A percentile compares a stretch with the other conserved stretches of the same genome.
These are phyloP conservation scores for Drosophila barbarae DNA, from an alignment of 2,888 invertebrate genomes.

Conservation along the genomic window DNA sequence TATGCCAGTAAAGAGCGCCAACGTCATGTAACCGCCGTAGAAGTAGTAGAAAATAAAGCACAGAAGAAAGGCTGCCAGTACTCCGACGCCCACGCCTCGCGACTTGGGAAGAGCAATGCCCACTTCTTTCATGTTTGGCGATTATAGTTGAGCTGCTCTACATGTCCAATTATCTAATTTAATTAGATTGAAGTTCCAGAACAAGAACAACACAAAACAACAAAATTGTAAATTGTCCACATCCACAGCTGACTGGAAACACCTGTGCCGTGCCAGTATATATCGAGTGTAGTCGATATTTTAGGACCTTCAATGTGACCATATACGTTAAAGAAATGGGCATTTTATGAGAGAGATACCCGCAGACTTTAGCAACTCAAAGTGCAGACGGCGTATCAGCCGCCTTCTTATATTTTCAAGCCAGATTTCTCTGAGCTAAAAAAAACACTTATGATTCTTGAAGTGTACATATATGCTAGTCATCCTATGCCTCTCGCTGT, in stretches of 20 bases:
- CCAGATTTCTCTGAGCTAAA: neutral
- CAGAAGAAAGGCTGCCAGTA: slow-evolving; percentile 86
- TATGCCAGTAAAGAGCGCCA: slow-evolving; percentile 85
- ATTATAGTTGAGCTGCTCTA: slow-evolving; percentile 17
- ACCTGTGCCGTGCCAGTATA: slow-evolving; percentile 15
- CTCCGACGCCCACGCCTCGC: slow-evolving; percentile 88
- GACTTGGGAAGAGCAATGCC: slow-evolving; percentile 74
- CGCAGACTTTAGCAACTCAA: neutral
- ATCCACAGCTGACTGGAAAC: slow-evolving; percentile 20
- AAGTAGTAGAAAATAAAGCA: slow-evolving; percentile 90
- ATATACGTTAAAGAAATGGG: too few species aligned
- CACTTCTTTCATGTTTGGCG: slow-evolving; percentile 71
- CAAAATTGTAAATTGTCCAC: slow-evolving; percentile 15
- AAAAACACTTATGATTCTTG: neutral
- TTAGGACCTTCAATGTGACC: neutral
- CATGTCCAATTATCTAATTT: slow-evolving; percentile 19
- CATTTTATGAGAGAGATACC: neutral
- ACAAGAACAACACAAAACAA: slow-evolving; percentile 8
- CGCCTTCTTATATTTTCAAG: neutral
- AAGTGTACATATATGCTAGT: neutral
- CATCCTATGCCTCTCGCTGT: too few species aligned
- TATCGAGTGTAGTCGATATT: slow-evolving; percentile 8
- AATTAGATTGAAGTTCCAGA: slow-evolving; percentile 15
- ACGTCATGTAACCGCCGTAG: slow-evolving; percentile 88
- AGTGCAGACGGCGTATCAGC: neutral